Conservation (phyloP, 2,888 invertebrate species). For the Macaria notata region DNA sequence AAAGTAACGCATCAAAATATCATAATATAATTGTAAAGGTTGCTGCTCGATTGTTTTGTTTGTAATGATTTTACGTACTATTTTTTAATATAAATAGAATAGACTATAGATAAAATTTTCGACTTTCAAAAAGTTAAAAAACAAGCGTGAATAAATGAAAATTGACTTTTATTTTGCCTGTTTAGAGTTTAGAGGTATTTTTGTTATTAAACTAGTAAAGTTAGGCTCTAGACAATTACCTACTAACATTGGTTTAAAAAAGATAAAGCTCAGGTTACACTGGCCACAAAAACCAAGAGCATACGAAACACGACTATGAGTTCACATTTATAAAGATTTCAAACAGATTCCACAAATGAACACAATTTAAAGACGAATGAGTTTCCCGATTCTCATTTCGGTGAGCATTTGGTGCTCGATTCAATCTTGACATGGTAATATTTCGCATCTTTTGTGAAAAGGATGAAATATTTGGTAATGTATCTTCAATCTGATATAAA, state of each 20-base stretch:
- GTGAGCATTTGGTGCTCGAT: conserved; percentile 58
- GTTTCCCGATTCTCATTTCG: conserved; percentile 67
- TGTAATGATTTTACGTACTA: too few relatives aligned
- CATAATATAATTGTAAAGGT: too few relatives aligned
- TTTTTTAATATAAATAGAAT: too few relatives aligned
- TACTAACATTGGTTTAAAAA: not conserved
- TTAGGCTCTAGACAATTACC: not conserved
- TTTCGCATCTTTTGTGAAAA: conserved; percentile 43
- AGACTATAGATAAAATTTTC: too few relatives aligned
- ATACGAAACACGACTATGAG: conserved; percentile 37
- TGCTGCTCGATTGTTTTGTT: too few relatives aligned
- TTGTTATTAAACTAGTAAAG: too few relatives aligned
- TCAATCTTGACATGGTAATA: conserved; percentile 64
- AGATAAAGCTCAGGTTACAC: conserved; percentile 34
- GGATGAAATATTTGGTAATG: conserved; percentile 14
- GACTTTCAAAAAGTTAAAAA: too few relatives aligned
- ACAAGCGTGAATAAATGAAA: too few relatives aligned
- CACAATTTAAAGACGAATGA: conserved; percentile 78
- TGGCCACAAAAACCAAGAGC: conserved; percentile 49
- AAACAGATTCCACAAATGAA: conserved; percentile 75
- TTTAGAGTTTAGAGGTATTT: too few relatives aligned
- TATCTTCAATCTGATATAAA: too few relatives aligned
- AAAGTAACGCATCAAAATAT: too few relatives aligned
- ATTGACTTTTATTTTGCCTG: too few relatives aligned
- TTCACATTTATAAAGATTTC: conserved; percentile 76